Percentiles rank a stretch among this genome's conserved stretches.
phyloP scores from a whole-genome alignment of 2,113 vertebrate species.

The Chrysochloris asiatica region DNA sequence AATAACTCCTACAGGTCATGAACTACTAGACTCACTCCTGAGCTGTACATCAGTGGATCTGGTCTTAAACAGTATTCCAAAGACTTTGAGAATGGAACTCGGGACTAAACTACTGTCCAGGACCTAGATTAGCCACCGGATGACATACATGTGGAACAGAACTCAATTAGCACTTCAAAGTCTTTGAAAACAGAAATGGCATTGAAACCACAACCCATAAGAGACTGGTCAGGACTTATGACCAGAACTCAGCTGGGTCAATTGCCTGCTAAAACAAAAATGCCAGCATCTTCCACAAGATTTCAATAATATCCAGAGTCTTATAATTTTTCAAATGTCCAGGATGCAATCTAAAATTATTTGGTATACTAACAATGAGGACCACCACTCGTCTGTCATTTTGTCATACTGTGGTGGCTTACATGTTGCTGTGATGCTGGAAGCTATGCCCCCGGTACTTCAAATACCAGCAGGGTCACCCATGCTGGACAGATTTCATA shows the following conservation, averaged over 20 bases:
- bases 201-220: not conserved
- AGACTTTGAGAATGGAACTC: not conserved
- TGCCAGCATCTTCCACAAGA: not conserved
- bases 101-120: not conserved
- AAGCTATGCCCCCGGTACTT: too few relatives aligned
- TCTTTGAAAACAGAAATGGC: not conserved
- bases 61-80: not conserved
- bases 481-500: too few relatives aligned
- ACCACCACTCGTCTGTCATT: too few relatives aligned
- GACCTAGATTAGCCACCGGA: not conserved
- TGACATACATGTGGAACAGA: not conserved
- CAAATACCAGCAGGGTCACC: too few relatives aligned
- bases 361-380: not conserved
- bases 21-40: not conserved
- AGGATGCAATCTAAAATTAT: not conserved
- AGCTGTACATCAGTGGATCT: not conserved
- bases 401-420: too few relatives aligned
- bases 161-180: not conserved
- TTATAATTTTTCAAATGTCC: not conserved
- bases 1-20: not conserved
- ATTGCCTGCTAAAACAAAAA: not conserved
- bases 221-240: not conserved
- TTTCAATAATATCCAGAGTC: not conserved
- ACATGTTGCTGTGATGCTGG: too few relatives aligned
- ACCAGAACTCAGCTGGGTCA: not conserved